Base-by-base conservation (phyloP, 2,888 invertebrate genomes). In the Pyrocoelia pectoralis region DNA sequence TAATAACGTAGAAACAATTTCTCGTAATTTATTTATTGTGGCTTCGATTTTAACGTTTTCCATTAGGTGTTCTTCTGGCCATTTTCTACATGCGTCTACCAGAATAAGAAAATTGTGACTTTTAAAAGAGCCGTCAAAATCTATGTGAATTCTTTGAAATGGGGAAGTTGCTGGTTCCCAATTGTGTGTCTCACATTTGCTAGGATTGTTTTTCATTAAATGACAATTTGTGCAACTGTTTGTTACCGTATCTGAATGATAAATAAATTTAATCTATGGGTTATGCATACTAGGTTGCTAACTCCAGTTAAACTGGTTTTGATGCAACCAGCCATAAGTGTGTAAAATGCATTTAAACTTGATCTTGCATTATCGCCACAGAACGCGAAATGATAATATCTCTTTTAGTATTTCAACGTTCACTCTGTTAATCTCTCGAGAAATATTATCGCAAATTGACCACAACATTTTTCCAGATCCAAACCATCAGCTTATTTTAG, bases 1-100 rank as follows among this genome's bases (percentile, higher is more conserved):
- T 41, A 41, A 41, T 41, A 41, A 41, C 41, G 41, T 41, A 41
- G 41, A 41, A 41, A 41, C 12, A 41, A 41, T 41, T 41, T 41
- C 41, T 2, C 41, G 41, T 41, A 41, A 41, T 41, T 41, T 13
- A 41, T 41, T 41, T 41, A 41, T 41, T 41, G 41, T 41, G 2
- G 14, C 14, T 41, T 41, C 41, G 41, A 14, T 41, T 41, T 13
- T 41, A 41, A 13, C 14, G 14, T 41, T 41, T 41, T 41, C 14
- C 38, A 41, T 41, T 41, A 41, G 14, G 41, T 41, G 41, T 41
- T 14, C 41, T 41, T 41, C 41, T 41, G 41, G 41, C 41, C 41
- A 41, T 41, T 41, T 41, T 14, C 13, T 41, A 14, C 12, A 41
- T 38, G 38, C 38, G 38, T 38, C 38, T 38, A 38, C n/a, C 38